Percentiles rank a stretch among this genome's conserved stretches.
phyloP scores from a whole-genome alignment of 2,113 vertebrate genomes.

The Elaphurus davidianus region DNA sequence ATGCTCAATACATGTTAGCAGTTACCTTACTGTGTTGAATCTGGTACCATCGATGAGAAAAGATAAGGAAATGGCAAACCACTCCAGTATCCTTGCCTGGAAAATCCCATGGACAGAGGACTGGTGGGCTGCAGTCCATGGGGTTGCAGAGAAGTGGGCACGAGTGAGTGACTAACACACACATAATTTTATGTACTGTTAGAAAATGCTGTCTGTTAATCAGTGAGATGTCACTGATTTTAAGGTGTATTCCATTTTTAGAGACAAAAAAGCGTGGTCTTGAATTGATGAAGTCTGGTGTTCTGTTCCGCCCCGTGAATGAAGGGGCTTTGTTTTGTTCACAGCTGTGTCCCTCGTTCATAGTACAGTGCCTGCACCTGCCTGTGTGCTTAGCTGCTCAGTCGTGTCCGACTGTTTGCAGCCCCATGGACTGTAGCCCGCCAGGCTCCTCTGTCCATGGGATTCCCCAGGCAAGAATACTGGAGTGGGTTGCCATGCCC shows the following conservation, averaged over 20 bases:
- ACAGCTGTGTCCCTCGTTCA: background rate
- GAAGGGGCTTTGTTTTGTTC: background rate
- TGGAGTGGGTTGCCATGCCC: background rate
- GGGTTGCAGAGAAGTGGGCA: background rate
- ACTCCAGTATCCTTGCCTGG: background rate
- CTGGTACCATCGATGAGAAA: background rate
- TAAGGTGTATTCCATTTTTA: background rate
- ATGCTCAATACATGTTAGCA: background rate
- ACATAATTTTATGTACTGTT: background rate
- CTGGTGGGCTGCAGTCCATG: background rate
- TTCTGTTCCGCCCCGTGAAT: fast-evolving
- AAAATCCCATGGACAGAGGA: background rate
- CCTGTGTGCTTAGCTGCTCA: fast-evolving
- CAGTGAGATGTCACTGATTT: background rate
- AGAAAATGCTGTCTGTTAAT: background rate
- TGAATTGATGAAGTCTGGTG: background rate
- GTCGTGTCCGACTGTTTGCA: background rate
- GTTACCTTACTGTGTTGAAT: background rate
- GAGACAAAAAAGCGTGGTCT: background rate
- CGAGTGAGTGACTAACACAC: background rate
- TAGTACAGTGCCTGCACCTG: background rate
- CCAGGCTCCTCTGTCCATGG: background rate
- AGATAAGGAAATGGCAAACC: background rate
- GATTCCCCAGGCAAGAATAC: background rate
- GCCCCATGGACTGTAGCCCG: background rate